Percentiles rank a stretch among this genome's conserved stretches.
These are phyloP conservation scores for Anas platyrhynchos DNA, from an alignment of 2,113 vertebrate species.

Conservation along the genomic window DNA sequence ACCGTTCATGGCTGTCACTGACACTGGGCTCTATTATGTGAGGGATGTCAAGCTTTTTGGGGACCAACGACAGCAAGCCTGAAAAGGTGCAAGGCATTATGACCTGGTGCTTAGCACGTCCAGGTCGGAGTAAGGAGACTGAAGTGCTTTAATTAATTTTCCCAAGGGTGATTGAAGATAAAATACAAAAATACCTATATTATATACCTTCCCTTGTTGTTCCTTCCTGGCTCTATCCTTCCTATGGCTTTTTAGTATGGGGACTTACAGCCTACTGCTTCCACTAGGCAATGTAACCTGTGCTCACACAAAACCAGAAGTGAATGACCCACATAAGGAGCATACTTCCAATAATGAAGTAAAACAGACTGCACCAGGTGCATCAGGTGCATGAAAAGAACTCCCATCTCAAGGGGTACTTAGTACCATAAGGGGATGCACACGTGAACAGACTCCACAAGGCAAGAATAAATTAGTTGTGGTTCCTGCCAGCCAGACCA, in stretches of 20 bases:
- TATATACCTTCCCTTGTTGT: neutral
- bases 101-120: neutral
- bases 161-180: neutral
- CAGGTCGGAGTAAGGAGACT: neutral
- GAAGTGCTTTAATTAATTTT: neutral
- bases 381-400: neutral
- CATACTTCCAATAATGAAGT: neutral
- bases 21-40: neutral
- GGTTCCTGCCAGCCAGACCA: neutral
- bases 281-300: neutral
- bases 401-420: neutral
- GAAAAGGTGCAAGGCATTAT: neutral
- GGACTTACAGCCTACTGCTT: neutral
- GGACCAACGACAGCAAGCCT: neutral
- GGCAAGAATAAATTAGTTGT: neutral
- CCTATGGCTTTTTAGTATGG: neutral
- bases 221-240: neutral
- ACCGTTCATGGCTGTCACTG: fast-evolving
- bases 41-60: neutral
- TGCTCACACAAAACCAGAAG: neutral
- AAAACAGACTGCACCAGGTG: neutral
- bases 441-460: neutral
- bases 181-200: neutral
- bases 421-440: neutral
- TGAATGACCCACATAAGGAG: neutral